Evolutionary conservation across 1,140 invertebrate species (phyloP), one percentile per base, ranked within the genome.

Genomic region (Laodelphax striatellus): DNA sequence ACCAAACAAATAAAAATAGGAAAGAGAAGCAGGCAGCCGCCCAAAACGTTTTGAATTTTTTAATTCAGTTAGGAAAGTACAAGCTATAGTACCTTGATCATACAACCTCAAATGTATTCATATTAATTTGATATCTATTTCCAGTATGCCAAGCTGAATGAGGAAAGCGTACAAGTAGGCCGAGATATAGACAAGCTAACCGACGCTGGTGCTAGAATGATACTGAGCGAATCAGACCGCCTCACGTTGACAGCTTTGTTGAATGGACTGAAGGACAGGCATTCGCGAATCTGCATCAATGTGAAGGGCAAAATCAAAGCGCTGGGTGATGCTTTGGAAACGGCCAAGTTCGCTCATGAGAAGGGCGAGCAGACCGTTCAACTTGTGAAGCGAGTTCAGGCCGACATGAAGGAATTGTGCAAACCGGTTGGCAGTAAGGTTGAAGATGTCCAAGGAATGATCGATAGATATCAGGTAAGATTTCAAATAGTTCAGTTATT

Each of bases 141-240:
- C 9, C 34, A 80, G 76, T 93, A 91, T 68, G 82, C 88, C 63
- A 85, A 86, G 67, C 73, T 94, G 8, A 80, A 84, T 57, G 80
- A 85, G 62, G 87, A 92, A 73, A 82, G 86, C 0, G 81, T 83
- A 58, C 77, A 81, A 59, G 83, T 87, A 55, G 81, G 80, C 16
- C 79, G 81, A 22, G 79, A 84, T 43, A 84, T 93, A 52, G 82
- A 82, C 52, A 83, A 84, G 67, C 81, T 92, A 28, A 79, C 80
- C 38, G 84, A 88, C 62, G 84, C 89, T 72, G 85, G 83, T n/a
- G 87, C 87, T 72, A 81, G 82, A 28, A 86, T 94, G 58, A 84
- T 87, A 0, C 73, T 94, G n/a, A 90, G 82, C 65, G 90, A 92
- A 71, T 83, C 88, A 0, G 90, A 94, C 65, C 88, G 90, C 68